phyloP scores from a whole-genome alignment of 2,888 invertebrate species.

The Matsumyia berberina region DNA sequence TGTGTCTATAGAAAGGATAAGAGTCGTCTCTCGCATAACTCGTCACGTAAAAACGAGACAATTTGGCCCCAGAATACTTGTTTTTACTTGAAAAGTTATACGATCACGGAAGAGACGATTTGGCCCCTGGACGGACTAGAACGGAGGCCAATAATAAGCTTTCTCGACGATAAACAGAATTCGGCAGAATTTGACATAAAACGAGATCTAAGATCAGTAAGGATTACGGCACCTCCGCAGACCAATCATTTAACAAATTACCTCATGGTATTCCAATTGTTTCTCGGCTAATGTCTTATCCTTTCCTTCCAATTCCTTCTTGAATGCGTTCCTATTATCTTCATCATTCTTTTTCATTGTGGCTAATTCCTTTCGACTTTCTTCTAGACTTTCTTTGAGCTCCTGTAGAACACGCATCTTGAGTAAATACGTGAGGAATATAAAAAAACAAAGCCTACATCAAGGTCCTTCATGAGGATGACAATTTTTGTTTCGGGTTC shows the following conservation, averaged over 20 bases:
- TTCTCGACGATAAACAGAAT: too few species aligned
- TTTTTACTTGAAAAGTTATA: too few species aligned
- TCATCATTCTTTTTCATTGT: slow-evolving; percentile 28
- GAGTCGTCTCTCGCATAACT: too few species aligned
- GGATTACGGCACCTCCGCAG: too few species aligned
- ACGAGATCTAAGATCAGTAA: too few species aligned
- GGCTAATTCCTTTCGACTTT: slow-evolving; percentile 15
- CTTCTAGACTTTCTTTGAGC: slow-evolving; percentile 1
- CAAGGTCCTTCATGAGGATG: slow-evolving; percentile 19
- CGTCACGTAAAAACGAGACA: too few species aligned
- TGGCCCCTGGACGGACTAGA: too few species aligned
- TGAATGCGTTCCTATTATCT: background rate
- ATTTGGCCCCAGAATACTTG: too few species aligned
- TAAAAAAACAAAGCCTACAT: slow-evolving; percentile 26
- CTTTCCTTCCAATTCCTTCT: slow-evolving; percentile 43
- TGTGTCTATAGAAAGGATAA: too few species aligned
- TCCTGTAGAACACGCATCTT: slow-evolving; percentile 9
- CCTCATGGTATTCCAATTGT: slow-evolving; percentile 45
- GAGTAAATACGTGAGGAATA: background rate
- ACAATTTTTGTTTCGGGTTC: slow-evolving; percentile 20
- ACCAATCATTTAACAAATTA: slow-evolving; percentile 12
- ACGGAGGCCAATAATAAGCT: too few species aligned
- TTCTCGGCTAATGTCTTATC: background rate
- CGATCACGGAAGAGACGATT: too few species aligned
- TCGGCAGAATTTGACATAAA: too few species aligned